Evolutionary conservation across 2,113 vertebrate genomes (phyloP).

Genomic region (Myotis brandtii): DNA sequence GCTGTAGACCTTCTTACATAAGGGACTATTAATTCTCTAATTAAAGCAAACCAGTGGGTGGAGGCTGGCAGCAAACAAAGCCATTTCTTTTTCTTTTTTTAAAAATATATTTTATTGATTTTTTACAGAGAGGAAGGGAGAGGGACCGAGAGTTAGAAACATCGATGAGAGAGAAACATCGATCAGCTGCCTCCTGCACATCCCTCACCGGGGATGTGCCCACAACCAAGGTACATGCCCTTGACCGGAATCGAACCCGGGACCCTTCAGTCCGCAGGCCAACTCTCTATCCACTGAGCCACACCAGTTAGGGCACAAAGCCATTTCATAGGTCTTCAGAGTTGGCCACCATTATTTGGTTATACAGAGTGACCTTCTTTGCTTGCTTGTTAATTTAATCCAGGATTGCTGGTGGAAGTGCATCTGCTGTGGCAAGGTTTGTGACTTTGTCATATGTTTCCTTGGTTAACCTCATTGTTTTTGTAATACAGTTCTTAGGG

Average conservation of each 20-base stretch:
- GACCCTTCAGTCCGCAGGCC: too few relatives aligned
- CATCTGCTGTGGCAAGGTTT: background rate
- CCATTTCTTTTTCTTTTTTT: background rate
- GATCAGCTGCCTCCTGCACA: too few relatives aligned
- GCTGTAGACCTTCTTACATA: background rate
- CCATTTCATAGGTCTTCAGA: background rate
- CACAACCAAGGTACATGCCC: too few relatives aligned
- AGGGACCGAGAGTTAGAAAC: too few relatives aligned
- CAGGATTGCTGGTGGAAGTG: background rate
- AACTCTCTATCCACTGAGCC: too few relatives aligned
- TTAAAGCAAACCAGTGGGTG: background rate
- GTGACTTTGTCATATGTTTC: background rate
- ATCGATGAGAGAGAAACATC: too few relatives aligned
- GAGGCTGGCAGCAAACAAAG: background rate
- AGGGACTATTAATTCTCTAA: slow-evolving; percentile 11
- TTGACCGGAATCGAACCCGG: too few relatives aligned
- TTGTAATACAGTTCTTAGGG: background rate
- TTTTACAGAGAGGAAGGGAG: too few relatives aligned
- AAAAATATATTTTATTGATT: too few relatives aligned
- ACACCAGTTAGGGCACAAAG: background rate
- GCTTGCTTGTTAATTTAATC: background rate
- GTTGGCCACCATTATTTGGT: background rate
- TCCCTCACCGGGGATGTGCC: too few relatives aligned
- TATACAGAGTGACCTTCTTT: background rate
- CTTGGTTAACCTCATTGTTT: background rate